Percentiles rank a stretch among this genome's conserved stretches.
phyloP scores from a whole-genome alignment of 2,113 vertebrate species.

The Pachycephala philippinensis region DNA sequence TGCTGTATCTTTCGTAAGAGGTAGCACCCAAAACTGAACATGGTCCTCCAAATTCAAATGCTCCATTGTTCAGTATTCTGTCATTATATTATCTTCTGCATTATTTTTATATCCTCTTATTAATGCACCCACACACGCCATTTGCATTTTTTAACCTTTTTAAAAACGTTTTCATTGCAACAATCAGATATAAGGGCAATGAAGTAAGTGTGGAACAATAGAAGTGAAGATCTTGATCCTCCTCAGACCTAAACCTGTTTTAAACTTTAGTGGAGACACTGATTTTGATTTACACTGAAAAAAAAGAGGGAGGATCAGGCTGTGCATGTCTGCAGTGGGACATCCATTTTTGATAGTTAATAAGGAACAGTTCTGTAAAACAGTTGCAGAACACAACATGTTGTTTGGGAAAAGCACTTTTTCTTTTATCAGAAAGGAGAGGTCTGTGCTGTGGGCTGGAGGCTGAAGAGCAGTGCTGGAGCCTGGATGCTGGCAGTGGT shows the following conservation, averaged over 20 bases:
- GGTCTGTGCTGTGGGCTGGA: background rate
- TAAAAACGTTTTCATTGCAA: constrained; percentile 36
- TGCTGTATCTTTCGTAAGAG: background rate
- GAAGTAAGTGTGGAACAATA: constrained; percentile 41
- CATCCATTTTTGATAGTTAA: background rate
- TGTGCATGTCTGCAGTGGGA: background rate
- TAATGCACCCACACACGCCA: constrained; percentile 66
- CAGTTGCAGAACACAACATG: background rate
- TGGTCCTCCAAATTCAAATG: constrained; percentile 25
- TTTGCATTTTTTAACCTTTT: constrained; percentile 71
- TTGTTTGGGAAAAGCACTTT: background rate
- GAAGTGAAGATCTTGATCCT: constrained; percentile 16
- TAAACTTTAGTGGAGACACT: background rate
- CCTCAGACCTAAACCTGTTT: background rate
- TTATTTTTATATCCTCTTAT: constrained; percentile 72
- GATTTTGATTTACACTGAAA: constrained; percentile 7
- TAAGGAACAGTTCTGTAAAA: background rate
- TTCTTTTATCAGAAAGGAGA: background rate
- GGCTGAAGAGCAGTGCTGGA: background rate
- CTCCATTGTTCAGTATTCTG: constrained; percentile 60
- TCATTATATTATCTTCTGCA: constrained; percentile 57
- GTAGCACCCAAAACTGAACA: background rate
- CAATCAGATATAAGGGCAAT: constrained; percentile 29
- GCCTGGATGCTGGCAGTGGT: background rate
- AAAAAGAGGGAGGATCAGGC: background rate